Conservation (phyloP, 2,113 vertebrate species). For the Alces alces region DNA sequence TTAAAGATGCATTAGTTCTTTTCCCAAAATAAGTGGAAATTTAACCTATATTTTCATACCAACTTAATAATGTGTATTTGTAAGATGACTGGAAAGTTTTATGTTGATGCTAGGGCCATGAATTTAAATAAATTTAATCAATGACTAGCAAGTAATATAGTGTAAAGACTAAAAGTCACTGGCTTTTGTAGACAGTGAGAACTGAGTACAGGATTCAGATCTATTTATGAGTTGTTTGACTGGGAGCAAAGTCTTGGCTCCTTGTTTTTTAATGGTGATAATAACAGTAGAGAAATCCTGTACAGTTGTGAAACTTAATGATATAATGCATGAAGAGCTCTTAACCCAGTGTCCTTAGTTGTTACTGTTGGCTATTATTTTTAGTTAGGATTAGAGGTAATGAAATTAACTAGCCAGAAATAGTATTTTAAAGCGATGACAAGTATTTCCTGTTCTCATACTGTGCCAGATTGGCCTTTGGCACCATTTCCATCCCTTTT, state of each 20-base stretch:
- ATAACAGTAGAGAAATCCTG: background rate
- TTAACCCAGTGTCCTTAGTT: background rate
- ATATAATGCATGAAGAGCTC: background rate
- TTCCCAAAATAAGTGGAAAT: background rate
- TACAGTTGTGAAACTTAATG: background rate
- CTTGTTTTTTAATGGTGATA: background rate
- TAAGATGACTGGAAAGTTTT: background rate
- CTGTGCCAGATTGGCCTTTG: background rate
- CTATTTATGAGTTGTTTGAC: background rate
- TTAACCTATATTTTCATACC: background rate
- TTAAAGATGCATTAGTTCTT: background rate
- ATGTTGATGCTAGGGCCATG: background rate
- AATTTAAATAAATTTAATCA: background rate
- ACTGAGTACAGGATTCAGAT: background rate
- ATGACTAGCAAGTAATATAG: background rate
- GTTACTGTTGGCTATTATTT: background rate
- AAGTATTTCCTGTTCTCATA: background rate
- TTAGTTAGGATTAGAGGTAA: background rate
- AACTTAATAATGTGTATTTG: background rate
- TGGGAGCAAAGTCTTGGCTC: background rate
- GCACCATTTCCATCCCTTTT: background rate
- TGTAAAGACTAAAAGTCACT: background rate
- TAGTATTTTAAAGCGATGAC: background rate
- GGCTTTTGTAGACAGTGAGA: background rate
- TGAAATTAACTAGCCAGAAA: background rate